Percentiles rank a stretch among this genome's conserved stretches.
These are phyloP conservation scores for Hippocampus guttulatus DNA, from an alignment of 2,113 vertebrate species.

Conservation along the genomic window DNA sequence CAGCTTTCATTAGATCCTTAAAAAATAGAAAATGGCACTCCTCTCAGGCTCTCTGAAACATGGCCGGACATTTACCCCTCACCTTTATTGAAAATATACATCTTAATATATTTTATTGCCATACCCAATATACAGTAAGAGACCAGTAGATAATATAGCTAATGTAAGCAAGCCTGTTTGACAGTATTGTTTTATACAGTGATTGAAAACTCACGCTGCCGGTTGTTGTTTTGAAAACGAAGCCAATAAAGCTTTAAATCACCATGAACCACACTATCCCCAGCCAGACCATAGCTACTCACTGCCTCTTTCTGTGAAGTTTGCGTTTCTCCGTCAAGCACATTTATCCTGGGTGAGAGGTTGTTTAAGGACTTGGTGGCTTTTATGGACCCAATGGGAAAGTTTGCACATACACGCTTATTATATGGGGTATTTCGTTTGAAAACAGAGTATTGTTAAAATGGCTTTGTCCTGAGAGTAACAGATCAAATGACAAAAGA, in stretches of 20 bases:
- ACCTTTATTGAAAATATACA: conserved; percentile 54
- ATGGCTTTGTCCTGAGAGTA: neutral
- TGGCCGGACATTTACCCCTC: conserved; percentile 51
- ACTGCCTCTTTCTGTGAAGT: conserved; percentile 46
- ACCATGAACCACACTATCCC: conserved; percentile 56
- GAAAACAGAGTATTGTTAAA: neutral
- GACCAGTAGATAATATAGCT: conserved; percentile 36
- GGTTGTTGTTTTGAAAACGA: conserved; percentile 73
- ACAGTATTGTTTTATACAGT: conserved; percentile 66
- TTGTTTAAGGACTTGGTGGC: conserved; percentile 7
- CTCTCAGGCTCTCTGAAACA: conserved; percentile 67
- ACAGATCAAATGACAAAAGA: neutral
- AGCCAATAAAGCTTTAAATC: conserved; percentile 74
- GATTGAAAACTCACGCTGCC: conserved; percentile 68
- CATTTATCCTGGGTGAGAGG: conserved; percentile 11
- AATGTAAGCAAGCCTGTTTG: conserved; percentile 57
- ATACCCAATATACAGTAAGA: conserved; percentile 38
- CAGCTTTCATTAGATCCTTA: conserved; percentile 38
- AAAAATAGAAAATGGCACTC: conserved; percentile 46
- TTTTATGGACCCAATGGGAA: neutral
- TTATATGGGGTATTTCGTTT: neutral
- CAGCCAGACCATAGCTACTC: conserved; percentile 48
- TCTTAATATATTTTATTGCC: conserved; percentile 54
- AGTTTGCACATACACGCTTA: neutral
- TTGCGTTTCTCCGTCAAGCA: conserved; percentile 34